phyloP scores from a whole-genome alignment of 2,113 vertebrate genomes.

The Orycteropus afer region DNA sequence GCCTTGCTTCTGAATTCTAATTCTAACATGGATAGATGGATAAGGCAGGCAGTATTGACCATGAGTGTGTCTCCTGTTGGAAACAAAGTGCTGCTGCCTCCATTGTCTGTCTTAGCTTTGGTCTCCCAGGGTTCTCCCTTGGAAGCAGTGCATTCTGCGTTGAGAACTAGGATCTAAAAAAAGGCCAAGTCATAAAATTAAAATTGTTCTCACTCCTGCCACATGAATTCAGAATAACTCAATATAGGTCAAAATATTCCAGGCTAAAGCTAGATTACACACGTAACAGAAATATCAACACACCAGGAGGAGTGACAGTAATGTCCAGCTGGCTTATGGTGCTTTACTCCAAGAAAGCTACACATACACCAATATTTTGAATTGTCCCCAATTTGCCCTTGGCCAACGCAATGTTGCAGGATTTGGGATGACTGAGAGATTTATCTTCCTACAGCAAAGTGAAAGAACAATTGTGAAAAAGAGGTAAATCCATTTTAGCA shows the following conservation, averaged over 20 bases:
- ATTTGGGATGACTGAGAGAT: not conserved
- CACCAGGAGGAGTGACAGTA: too few species aligned
- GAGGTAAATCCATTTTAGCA: fast-evolving
- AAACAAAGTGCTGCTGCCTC: not conserved
- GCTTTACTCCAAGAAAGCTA: not conserved
- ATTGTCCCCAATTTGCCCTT: not conserved
- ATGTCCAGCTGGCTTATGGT: too few species aligned
- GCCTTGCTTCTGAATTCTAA: not conserved
- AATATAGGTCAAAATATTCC: not conserved
- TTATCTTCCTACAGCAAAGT: not conserved
- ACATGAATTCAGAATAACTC: not conserved
- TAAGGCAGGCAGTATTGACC: not conserved
- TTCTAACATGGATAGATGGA: not conserved
- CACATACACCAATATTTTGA: not conserved
- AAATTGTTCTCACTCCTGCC: not conserved
- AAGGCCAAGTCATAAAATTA: not conserved
- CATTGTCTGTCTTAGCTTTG: not conserved
- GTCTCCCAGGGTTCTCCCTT: not conserved
- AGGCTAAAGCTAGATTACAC: not conserved
- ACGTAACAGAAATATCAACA: not conserved
- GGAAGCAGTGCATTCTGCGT: not conserved
- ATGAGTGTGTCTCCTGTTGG: not conserved
- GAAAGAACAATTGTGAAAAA: not conserved
- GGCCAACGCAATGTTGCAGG: too few species aligned
- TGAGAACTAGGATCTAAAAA: not conserved